Percentiles rank a stretch among this genome's conserved stretches.
phyloP scores from a whole-genome alignment of 2,888 invertebrate genomes.

The Cosmia pyralina region DNA sequence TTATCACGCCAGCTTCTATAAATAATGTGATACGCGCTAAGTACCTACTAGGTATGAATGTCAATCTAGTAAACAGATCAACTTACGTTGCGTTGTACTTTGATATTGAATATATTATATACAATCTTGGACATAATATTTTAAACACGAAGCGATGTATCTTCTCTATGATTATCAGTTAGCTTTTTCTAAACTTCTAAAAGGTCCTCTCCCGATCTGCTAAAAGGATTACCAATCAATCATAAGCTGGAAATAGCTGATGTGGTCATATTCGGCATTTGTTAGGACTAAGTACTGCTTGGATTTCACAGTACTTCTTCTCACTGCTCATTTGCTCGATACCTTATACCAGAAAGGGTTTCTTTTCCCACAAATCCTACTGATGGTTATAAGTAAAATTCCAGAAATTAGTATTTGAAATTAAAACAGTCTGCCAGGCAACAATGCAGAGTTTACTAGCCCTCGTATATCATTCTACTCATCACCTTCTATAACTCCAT shows the following conservation, averaged over 20 bases:
- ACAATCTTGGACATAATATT: slow-evolving; percentile 14
- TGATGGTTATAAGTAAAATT: too few species aligned
- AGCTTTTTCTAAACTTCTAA: neutral
- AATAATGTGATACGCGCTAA: slow-evolving; percentile 68
- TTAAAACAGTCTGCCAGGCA: neutral
- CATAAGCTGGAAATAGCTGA: neutral
- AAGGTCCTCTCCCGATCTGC: neutral
- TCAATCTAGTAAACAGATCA: slow-evolving; percentile 56
- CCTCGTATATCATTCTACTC: slow-evolving; percentile 1
- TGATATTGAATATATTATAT: slow-evolving; percentile 31
- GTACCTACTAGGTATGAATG: slow-evolving; percentile 51
- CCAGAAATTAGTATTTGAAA: slow-evolving; percentile 1
- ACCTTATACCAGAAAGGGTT: neutral
- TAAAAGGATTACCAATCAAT: neutral
- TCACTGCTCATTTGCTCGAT: neutral
- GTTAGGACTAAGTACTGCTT: neutral
- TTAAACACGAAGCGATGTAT: neutral
- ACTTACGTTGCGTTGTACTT: slow-evolving; percentile 33
- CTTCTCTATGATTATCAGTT: neutral
- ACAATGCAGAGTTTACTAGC: neutral
- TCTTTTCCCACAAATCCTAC: neutral
- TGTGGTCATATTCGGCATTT: neutral
- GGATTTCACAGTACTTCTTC: neutral
- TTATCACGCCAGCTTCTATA: slow-evolving; percentile 82
- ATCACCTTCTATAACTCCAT: slow-evolving; percentile 1